Base-by-base conservation (phyloP, 2,113 vertebrate species). In the Mus pahari region DNA sequence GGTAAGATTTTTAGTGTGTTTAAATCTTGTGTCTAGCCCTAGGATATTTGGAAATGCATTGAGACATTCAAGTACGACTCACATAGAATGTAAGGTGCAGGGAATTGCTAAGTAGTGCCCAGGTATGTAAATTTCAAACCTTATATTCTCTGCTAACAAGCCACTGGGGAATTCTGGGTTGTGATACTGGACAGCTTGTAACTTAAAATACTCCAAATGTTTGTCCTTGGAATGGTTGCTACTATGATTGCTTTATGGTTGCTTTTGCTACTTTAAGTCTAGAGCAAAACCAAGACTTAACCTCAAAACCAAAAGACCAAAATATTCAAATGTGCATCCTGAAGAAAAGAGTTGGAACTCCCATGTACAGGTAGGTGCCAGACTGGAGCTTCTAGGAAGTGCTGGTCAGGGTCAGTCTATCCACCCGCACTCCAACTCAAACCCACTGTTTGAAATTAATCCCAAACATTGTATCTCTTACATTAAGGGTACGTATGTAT, bases 1-100 rank as follows among this genome's bases (percentile, higher is more conserved):
- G 78, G 20, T 95, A 92, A 88, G 82, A 96, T 97, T 96, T 94
- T 96, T 89, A 78, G 94, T 70, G 78, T 55, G 45, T 74, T 95
- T 97, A 95, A 97, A 94, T 97, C 88, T 94, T 95, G 39, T 64
- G 82, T 95, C 88, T 96, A 92, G 73, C 42, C 91, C 55, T 96
- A 94, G 94, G 45, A 95, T 77, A 58, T 91, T 50, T 92, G 62
- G 78, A 93, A 95, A 94, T 53, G 92, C 78, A 92, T 55, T 68
- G 88, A 68, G 73, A 70, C 66, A 86, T 86, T 94, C 81, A 91
- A 86, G 42, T 94, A 94, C 82, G 92, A 96, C 88, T 83, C 82
- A 95, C 24, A 17, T 19, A 89, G 91, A 73, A 53, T 89, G 24
- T 73, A 91, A 96, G 82, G 71, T 74, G 66, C 36, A 9, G 53